Percentiles rank a stretch among this genome's conserved stretches.
Conservation (phyloP, 2,113 vertebrate species). For the Stegostoma tigrinum region DNA sequence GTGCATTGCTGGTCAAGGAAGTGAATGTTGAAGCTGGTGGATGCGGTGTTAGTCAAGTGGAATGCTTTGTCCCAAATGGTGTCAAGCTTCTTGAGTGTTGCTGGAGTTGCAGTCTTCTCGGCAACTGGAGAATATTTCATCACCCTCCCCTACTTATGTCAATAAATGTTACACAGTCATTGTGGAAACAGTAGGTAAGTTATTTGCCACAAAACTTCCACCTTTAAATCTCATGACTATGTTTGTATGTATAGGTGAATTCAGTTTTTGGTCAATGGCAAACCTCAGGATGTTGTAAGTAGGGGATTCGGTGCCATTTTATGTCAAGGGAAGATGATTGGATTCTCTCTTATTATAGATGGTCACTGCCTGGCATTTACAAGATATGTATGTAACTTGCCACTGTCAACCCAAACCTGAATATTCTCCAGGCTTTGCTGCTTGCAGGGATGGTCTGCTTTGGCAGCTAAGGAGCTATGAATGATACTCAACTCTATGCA, state of each 20-base stretch:
- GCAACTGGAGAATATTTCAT: not conserved
- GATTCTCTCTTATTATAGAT: not conserved
- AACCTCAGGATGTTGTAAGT: not conserved
- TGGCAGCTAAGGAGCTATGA: too few species aligned
- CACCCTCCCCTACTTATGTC: not conserved
- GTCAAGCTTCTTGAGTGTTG: not conserved
- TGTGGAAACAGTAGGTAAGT: not conserved
- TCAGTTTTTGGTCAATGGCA: not conserved
- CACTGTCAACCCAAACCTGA: too few species aligned
- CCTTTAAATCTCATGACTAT: not conserved
- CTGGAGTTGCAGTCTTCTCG: not conserved
- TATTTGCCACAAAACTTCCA: not conserved
- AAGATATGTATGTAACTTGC: too few species aligned
- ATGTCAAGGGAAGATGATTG: not conserved
- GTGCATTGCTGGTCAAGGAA: not conserved
- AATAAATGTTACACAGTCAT: not conserved
- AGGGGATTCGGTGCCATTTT: not conserved
- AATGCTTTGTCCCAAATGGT: not conserved
- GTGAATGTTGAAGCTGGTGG: not conserved
- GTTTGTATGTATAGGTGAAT: not conserved
- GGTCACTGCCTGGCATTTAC: not conserved
- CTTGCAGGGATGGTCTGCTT: too few species aligned
- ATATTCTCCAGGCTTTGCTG: too few species aligned
- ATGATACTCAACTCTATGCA: too few species aligned
- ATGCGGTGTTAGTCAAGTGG: not conserved